phyloP scores from a whole-genome alignment of 35 echinoderm and acorn worm genomes.

The Strongylocentrotus purpuratus region DNA sequence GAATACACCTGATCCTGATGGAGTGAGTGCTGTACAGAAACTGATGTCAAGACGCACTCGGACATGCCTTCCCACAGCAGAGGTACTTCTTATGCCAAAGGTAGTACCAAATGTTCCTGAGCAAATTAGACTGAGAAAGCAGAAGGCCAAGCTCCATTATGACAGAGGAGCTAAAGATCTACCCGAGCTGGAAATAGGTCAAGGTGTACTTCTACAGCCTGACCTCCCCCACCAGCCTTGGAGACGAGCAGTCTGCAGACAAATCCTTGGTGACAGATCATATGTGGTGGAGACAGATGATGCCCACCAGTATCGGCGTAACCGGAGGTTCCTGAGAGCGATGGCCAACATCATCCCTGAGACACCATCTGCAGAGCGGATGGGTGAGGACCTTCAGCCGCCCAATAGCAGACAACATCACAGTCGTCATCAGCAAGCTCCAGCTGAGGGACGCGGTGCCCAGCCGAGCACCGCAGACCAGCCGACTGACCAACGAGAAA shows the following conservation, averaged over 20 bases:
- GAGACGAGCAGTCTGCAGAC: constrained; percentile 60
- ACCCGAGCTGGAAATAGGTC: constrained; percentile 74
- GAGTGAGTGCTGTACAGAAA: constrained; percentile 75
- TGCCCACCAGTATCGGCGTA: constrained; percentile 53
- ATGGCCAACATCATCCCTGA: background rate
- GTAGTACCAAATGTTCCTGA: constrained; percentile 61
- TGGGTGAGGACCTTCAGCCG: background rate
- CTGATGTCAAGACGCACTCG: constrained; percentile 72
- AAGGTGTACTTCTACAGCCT: constrained; percentile 74
- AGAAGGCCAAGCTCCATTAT: constrained; percentile 76
- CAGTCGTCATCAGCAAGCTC: background rate
- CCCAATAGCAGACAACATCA: background rate
- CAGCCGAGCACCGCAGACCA: background rate
- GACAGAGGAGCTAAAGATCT: constrained; percentile 67
- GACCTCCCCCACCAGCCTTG: constrained; percentile 36
- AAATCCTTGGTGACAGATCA: constrained; percentile 50
- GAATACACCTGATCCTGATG: constrained; percentile 65
- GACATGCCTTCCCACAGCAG: constrained; percentile 60
- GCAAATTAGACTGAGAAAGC: constrained; percentile 61
- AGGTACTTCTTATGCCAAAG: constrained; percentile 63
- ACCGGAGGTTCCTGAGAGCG: constrained; percentile 53
- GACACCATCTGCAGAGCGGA: background rate
- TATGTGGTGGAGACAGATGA: constrained; percentile 65
- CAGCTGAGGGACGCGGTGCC: background rate
- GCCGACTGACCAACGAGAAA: background rate